Conservation (phyloP, 2,113 vertebrate genomes). For the Strigops habroptila region DNA sequence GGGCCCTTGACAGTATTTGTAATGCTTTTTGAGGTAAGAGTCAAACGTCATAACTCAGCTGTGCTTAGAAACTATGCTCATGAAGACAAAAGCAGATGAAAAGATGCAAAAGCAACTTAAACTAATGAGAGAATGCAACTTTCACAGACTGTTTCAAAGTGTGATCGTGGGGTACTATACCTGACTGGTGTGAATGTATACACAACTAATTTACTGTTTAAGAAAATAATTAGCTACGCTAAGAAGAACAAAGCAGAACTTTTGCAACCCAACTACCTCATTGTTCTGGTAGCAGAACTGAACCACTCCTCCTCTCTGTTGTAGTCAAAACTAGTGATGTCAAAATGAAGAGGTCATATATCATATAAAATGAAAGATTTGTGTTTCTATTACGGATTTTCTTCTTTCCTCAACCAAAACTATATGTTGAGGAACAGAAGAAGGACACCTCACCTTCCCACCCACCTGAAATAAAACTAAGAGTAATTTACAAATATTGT, state of each 20-base stretch:
- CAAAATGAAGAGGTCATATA: background rate
- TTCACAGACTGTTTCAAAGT: background rate
- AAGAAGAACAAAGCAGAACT: background rate
- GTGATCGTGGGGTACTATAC: background rate
- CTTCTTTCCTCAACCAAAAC: background rate
- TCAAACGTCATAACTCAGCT: background rate
- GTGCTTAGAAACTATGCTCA: background rate
- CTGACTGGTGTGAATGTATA: background rate
- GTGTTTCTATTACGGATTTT: background rate
- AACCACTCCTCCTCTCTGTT: background rate
- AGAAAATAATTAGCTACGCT: background rate
- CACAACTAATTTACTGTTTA: background rate
- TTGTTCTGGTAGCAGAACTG: background rate
- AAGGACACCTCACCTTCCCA: background rate
- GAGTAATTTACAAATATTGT: background rate
- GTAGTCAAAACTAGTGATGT: background rate
- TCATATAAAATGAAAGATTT: background rate
- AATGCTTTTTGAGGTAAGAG: background rate
- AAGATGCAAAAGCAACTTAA: background rate
- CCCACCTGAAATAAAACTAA: background rate
- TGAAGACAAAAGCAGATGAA: background rate
- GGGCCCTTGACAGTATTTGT: background rate
- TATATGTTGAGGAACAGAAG: background rate
- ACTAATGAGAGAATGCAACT: background rate
- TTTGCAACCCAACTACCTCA: background rate